These are phyloP conservation scores for Galbula dea DNA, from an alignment of 2,113 vertebrate species.

Conservation along the genomic window DNA sequence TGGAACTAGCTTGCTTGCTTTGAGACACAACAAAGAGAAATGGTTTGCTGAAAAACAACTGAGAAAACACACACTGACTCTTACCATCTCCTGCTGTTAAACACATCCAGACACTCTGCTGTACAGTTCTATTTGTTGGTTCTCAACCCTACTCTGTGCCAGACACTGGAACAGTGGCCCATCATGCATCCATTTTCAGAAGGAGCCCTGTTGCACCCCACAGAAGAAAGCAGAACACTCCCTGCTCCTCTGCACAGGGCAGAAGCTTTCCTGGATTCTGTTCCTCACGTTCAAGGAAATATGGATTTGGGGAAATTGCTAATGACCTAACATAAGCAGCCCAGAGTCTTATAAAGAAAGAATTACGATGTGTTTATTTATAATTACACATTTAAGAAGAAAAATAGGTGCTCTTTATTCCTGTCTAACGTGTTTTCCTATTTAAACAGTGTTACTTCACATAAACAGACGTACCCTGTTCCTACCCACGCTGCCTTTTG, in stretches of 20 bases:
- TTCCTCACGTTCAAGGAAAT: not conserved
- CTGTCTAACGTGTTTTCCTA: not conserved
- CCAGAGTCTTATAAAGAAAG: not conserved
- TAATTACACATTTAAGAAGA: not conserved
- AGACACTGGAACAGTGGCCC: not conserved
- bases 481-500: not conserved
- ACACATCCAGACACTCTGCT: not conserved
- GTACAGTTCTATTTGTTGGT: not conserved
- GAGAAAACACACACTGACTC: conserved; percentile 10
- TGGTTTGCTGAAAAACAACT: conserved; percentile 17
- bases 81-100: not conserved
- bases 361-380: not conserved
- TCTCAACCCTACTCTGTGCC: not conserved
- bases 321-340: not conserved
- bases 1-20: not conserved
- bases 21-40: conserved; percentile 1
- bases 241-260: not conserved
- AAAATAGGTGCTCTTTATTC: not conserved
- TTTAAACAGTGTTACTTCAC: not conserved
- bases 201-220: not conserved
- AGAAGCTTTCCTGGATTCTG: not conserved
- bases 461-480: not conserved
- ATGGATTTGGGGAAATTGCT: not conserved
- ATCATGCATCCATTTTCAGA: not conserved
- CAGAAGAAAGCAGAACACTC: not conserved